Conservation (phyloP, 1,140 invertebrate genomes). For the Cecropterus lyciades region DNA sequence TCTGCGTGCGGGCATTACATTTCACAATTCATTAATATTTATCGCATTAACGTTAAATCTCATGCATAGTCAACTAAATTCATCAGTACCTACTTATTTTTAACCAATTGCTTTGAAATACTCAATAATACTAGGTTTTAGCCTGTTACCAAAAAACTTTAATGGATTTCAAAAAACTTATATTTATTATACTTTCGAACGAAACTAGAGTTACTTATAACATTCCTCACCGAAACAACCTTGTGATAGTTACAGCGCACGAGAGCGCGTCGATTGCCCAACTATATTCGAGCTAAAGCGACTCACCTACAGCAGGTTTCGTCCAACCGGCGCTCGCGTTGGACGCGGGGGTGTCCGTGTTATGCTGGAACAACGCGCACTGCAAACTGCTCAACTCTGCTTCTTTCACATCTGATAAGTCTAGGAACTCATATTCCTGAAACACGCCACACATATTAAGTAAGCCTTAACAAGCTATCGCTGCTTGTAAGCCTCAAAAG, state of each 20-base stretch:
- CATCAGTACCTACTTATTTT: too few species aligned
- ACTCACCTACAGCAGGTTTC: slow-evolving; percentile 64
- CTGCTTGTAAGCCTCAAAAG: slow-evolving; percentile 18
- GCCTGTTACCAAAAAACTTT: background rate
- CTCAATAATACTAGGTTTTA: too few species aligned
- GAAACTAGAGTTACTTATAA: slow-evolving; percentile 12
- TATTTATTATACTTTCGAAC: slow-evolving; percentile 11
- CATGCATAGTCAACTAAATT: too few species aligned
- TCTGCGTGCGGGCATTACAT: slow-evolving; percentile 46
- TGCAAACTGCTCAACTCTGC: slow-evolving; percentile 80
- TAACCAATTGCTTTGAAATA: too few species aligned
- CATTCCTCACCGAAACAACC: slow-evolving; percentile 14
- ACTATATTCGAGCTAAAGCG: background rate
- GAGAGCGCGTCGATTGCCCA: slow-evolving; percentile 24
- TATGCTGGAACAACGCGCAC: slow-evolving; percentile 75
- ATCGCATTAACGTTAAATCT: too few species aligned
- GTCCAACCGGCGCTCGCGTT: slow-evolving; percentile 57
- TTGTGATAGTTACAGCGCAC: slow-evolving; percentile 22
- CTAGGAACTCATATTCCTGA: slow-evolving; percentile 85
- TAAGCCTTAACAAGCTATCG: slow-evolving; percentile 34
- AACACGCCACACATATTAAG: slow-evolving; percentile 64
- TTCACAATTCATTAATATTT: slow-evolving; percentile 4
- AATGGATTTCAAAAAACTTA: background rate
- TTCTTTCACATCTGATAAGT: slow-evolving; percentile 84
- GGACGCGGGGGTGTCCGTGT: slow-evolving; percentile 47